A percentile compares a stretch with the other conserved stretches of the same genome.
phyloP scores from a whole-genome alignment of 2,888 invertebrate species.

The Ctenicera cuprea region DNA sequence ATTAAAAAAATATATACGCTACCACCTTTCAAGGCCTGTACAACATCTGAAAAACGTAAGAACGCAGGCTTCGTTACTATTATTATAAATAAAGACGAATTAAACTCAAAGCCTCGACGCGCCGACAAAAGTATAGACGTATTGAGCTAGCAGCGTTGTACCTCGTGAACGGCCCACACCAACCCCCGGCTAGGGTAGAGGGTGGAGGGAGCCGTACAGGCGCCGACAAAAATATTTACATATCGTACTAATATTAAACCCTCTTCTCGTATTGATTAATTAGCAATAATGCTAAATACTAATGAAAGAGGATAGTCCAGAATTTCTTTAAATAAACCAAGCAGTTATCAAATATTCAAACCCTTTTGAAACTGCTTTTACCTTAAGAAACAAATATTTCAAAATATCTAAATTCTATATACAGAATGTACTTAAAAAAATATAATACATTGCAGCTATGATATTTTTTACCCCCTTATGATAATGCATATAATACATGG shows the following conservation, averaged over 20 bases:
- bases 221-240: slow-evolving; percentile 75
- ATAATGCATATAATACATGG: too few relatives aligned
- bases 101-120: slow-evolving; percentile 63
- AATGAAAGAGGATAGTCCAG: slow-evolving; percentile 29
- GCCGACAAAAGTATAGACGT: slow-evolving; percentile 69
- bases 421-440: too few relatives aligned
- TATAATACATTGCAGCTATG: too few relatives aligned
- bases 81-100: slow-evolving; percentile 20
- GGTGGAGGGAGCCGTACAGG: slow-evolving; percentile 72
- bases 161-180: slow-evolving; percentile 65
- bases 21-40: too few relatives aligned
- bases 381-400: too few relatives aligned
- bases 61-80: not conserved
- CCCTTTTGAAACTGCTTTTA: too few relatives aligned
- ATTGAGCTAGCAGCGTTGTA: slow-evolving; percentile 67
- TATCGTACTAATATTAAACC: slow-evolving; percentile 71
- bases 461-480: too few relatives aligned
- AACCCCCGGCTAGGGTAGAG: slow-evolving; percentile 67
- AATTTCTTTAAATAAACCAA: not conserved
- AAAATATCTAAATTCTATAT: too few relatives aligned
- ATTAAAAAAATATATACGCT: too few relatives aligned
- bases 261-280: slow-evolving; percentile 56
- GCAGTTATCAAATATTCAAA: not conserved
- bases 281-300: slow-evolving; percentile 43
- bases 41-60: too few relatives aligned